A percentile compares a stretch with the other conserved stretches of the same genome.
Conservation (phyloP, 2,797 vertebrate species). For the Emydoidea blandingii region DNA sequence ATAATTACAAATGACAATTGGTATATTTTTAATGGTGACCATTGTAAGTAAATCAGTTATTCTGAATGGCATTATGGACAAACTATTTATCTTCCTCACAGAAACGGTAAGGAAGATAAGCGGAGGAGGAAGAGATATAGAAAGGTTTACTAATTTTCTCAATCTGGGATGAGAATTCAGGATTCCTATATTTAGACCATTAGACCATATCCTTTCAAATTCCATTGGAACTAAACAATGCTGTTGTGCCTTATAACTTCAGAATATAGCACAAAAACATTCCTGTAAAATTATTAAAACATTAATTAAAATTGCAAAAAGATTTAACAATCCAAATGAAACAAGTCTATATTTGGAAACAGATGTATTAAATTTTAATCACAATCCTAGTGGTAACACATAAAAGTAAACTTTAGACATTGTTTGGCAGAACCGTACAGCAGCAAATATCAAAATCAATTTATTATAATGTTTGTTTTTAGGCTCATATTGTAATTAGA, state of each 20-base stretch:
- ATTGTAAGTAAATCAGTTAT: not conserved
- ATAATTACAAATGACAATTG: not conserved
- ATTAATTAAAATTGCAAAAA: not conserved
- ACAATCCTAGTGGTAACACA: not conserved
- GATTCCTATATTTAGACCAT: not conserved
- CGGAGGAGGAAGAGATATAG: not conserved
- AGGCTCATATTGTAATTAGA: not conserved
- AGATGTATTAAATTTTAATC: not conserved
- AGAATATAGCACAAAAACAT: not conserved
- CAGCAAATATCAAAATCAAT: not conserved
- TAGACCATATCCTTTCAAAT: not conserved
- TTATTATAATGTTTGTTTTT: not conserved
- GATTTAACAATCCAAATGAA: not conserved
- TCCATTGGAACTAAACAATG: not conserved
- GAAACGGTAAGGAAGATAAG: not conserved
- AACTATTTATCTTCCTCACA: not conserved
- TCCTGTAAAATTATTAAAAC: not conserved
- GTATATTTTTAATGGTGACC: not conserved
- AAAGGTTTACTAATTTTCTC: not conserved
- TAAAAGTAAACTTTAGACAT: not conserved
- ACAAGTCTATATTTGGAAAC: not conserved
- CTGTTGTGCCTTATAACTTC: not conserved
- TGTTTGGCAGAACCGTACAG: not conserved
- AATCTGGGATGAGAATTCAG: fast-evolving
- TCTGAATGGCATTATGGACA: not conserved